Base-by-base conservation (phyloP, 2,113 vertebrate species). In the Notothenia rossii region DNA sequence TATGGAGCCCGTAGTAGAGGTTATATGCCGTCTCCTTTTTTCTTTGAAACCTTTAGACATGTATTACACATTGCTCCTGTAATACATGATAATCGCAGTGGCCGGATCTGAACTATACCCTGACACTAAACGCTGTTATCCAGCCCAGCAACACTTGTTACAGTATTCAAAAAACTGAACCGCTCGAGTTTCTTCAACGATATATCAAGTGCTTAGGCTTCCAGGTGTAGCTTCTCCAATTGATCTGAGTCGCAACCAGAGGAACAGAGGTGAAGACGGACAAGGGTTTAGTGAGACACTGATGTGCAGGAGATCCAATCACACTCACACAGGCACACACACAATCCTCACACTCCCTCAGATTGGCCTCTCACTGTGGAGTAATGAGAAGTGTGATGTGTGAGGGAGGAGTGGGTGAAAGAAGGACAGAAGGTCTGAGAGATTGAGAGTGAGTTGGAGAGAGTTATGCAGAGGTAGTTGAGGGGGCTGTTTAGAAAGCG, bases 331-430 rank as follows among this genome's bases (percentile, higher is more conserved):
- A 50, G 56, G 68, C 81, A 69, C 36, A 9, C 48, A 69, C 66
- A 70, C 9, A 8, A 50, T 43, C 29, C 73, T 72, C 83, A 14
- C 84, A 82, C 72, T 85, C 76, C 77, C 75, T 78, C 82, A 54
- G 83, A 84, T 86, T 88, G 84, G 74, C 86, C 81, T 86, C 87
- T 90, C 78, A 53, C 77, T 82, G 75, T 69, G 71, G 76, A 85
- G 69, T 81, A 89, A 88, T 90, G 88, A 86, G 74, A 80, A 80
- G 79, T 84, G 90, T 67, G 79, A 89, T 88, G 81, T 89, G 88
- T 91, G 84, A 87, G 90, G 80, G 86, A 89, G 87, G 77, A 89
- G 90, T 91, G 85, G 81, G 91, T 91, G 91, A 92, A 82, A 72
- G 53, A 33, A 67, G 82, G 68, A 88, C 84, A 90, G 84, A 88